A percentile compares a stretch with the other conserved stretches of the same genome.
Conservation (phyloP, 2,797 vertebrate species). For the Myripristis jacobus region DNA sequence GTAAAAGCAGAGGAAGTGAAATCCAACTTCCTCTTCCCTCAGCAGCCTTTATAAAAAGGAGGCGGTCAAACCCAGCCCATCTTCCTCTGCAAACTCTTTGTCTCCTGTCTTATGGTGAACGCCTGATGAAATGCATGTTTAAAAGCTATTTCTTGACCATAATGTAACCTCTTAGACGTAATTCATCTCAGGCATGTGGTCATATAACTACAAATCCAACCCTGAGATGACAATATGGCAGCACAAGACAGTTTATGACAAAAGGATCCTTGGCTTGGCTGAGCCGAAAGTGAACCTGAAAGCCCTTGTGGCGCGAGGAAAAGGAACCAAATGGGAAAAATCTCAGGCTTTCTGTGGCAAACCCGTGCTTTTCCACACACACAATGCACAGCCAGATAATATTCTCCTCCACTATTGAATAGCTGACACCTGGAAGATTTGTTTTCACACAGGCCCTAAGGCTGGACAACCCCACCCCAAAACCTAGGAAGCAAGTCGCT, state of each 20-base stretch:
- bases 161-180: constrained; percentile 2
- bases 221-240: neutral
- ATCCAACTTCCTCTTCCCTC: constrained; percentile 74
- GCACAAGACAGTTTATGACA: constrained; percentile 7
- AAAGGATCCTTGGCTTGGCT: constrained; percentile 1
- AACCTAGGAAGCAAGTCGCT: constrained; percentile 73
- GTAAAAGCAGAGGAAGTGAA: constrained; percentile 67
- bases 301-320: constrained; percentile 51
- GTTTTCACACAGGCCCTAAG: constrained; percentile 78
- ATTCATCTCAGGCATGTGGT: neutral
- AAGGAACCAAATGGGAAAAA: constrained; percentile 47
- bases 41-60: constrained; percentile 58
- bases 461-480: constrained; percentile 78
- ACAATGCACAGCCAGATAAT: constrained; percentile 76
- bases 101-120: neutral
- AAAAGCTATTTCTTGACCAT: neutral
- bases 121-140: constrained; percentile 5
- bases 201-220: constrained; percentile 3
- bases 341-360: constrained; percentile 75
- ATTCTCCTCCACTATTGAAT: constrained; percentile 73
- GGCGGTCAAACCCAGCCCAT: constrained; percentile 31
- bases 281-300: constrained; percentile 50
- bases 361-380: constrained; percentile 66
- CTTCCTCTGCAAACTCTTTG: neutral
- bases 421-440: constrained; percentile 83